Conservation (phyloP, 2,888 invertebrate species). For the Elysia crispata region DNA sequence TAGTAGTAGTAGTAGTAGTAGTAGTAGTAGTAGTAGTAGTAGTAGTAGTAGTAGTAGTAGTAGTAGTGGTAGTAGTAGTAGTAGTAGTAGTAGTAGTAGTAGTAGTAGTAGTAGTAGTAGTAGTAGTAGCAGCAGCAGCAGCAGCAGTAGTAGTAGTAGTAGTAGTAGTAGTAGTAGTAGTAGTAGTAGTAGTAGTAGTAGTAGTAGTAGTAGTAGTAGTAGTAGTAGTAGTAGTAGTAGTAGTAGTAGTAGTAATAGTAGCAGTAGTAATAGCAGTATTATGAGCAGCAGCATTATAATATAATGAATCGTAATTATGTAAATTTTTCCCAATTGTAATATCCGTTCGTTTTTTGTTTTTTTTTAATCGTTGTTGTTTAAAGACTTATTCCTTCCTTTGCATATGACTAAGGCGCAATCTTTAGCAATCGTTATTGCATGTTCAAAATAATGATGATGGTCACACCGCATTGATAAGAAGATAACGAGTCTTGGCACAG, state of each 20-base stretch:
- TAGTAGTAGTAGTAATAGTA: slow-evolving; percentile 37
- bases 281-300: not conserved
- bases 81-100: slow-evolving; percentile 31
- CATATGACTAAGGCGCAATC: too few relatives aligned
- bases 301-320: too few relatives aligned
- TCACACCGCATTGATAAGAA: too few relatives aligned
- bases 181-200: slow-evolving; percentile 37
- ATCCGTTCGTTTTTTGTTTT: too few relatives aligned
- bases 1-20: too few relatives aligned
- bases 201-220: slow-evolving; percentile 40
- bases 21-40: too few relatives aligned
- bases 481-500: too few relatives aligned
- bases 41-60: slow-evolving; percentile 38
- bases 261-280: slow-evolving; percentile 30
- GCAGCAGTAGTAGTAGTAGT: slow-evolving; percentile 15
- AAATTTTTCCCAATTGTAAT: too few relatives aligned
- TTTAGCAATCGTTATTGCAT: too few relatives aligned
- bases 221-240: slow-evolving; percentile 32
- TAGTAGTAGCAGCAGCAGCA: slow-evolving; percentile 37
- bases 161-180: slow-evolving; percentile 23
- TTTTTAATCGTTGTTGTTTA: too few relatives aligned
- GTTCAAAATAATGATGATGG: too few relatives aligned
- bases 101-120: slow-evolving; percentile 39
- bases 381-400: too few relatives aligned
- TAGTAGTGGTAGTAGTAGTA: slow-evolving; percentile 39